Base-by-base conservation (phyloP, 1,140 invertebrate species). In the Drosophila littoralis region DNA sequence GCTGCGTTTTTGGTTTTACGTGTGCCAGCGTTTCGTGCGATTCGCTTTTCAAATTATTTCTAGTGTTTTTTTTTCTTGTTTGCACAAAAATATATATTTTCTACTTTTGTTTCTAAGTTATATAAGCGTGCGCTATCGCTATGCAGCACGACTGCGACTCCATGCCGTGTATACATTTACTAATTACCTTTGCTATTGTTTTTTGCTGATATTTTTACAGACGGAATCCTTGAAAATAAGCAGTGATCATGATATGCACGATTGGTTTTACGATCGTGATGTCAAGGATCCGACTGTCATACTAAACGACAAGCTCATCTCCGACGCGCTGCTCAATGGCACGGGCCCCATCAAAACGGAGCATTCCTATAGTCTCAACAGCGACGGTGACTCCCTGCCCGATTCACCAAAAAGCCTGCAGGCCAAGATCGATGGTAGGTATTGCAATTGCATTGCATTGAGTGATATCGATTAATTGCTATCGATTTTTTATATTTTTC, bases 301-400 rank as follows among this genome's bases (percentile, higher is more conserved):
- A 17, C 93, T 98, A 2, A 96, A 97, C 91, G 97, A 98, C 92
- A 94, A 96, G 77, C 94, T 98, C 81, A 98, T 98, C 95, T 97
- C 97, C 28, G 97, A 98, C 85, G 97, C 97, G 0, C 95, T 96
- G 12, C 93, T 97, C 8, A 91, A 91, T 71, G 96, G 96, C 46
- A 95, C 95, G 15, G 91, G 94, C 78, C 96, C 96, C 75, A 96
- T 97, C 92, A 96, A 97, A 94, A 95, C 96, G 90, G 96, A 98
- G 93, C 96, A 97, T 93, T 96, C 96, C 55, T 97, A 97, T 93
- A 97, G 96, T 81, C 92, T 96, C 5, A 94, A 94, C 73, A 95
- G 95, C 85, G 93, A 96, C 93, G 93, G 94, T 71, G 94, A 96
- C 92, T 94, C 95, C 77, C 80, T 94, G 73, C 94, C 95, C 42